Evolutionary conservation across 1,140 invertebrate species (phyloP).

Genomic region (Sarcophaga bullata): DNA sequence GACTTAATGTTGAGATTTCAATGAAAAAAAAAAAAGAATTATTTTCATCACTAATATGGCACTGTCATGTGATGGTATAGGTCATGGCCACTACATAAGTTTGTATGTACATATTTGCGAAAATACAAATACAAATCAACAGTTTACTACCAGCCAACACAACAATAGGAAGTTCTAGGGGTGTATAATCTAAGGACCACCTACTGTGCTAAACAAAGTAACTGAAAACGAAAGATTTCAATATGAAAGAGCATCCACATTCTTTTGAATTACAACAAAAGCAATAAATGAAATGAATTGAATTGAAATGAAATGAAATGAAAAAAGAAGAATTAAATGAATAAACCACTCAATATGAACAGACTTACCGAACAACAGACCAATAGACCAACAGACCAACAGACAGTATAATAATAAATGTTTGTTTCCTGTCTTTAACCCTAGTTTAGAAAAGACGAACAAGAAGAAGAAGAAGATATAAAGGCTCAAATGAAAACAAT

Average conservation of each 20-base stretch:
- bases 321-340: neutral
- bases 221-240: neutral
- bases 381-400: too few relatives aligned
- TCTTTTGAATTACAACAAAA: neutral
- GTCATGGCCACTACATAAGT: neutral
- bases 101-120: neutral
- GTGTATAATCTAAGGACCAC: neutral
- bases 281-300: conserved; percentile 7
- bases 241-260: neutral
- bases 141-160: neutral
- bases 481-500: too few relatives aligned
- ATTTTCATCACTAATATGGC: neutral
- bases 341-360: too few relatives aligned
- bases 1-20: too few relatives aligned
- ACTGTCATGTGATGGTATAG: neutral
- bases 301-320: neutral
- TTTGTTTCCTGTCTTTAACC: too few relatives aligned
- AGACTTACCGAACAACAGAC: too few relatives aligned
- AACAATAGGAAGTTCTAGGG: conserved; percentile 1
- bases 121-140: too few relatives aligned
- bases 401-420: too few relatives aligned
- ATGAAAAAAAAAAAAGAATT: neutral
- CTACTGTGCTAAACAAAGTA: conserved; percentile 1
- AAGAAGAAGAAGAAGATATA: too few relatives aligned
- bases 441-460: too few relatives aligned